Evolutionary conservation across 2,113 vertebrate genomes (phyloP).

Genomic region (Tympanuchus pallidicinctus): DNA sequence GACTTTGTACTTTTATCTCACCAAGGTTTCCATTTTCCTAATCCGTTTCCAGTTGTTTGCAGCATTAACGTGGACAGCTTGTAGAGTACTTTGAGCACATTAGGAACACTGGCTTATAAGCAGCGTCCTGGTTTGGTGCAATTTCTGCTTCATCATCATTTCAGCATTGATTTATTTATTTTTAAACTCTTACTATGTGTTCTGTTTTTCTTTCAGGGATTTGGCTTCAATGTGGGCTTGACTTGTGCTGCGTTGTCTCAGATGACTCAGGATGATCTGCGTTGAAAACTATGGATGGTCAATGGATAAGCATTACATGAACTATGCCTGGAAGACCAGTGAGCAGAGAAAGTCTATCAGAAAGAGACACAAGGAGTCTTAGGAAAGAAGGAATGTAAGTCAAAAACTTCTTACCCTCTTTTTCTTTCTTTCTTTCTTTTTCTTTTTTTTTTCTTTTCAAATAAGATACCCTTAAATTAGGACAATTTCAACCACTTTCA

Average conservation of each 20-base stretch:
- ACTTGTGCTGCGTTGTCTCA: not conserved
- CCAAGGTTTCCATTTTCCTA: not conserved
- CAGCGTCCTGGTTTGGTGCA: not conserved
- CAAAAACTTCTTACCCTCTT: not conserved
- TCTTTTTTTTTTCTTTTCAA: not conserved
- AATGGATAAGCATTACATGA: not conserved
- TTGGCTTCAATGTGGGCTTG: not conserved
- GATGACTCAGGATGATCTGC: not conserved
- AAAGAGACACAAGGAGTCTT: not conserved
- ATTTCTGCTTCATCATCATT: not conserved
- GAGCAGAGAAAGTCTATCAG: not conserved
- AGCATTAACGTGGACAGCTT: not conserved
- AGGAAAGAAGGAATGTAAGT: not conserved
- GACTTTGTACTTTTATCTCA: not conserved
- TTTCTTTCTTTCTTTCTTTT: not conserved
- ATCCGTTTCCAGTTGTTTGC: not conserved
- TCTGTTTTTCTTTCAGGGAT: not conserved
- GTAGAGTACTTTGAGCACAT: not conserved
- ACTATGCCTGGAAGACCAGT: no score
- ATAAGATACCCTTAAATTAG: not conserved
- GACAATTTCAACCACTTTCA: not conserved
- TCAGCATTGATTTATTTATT: not conserved
- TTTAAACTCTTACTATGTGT: not conserved
- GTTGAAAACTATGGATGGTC: not conserved
- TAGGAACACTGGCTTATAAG: not conserved